These are phyloP conservation scores for Parotia lawesii DNA, from an alignment of 2,113 vertebrate genomes.

Conservation along the genomic window DNA sequence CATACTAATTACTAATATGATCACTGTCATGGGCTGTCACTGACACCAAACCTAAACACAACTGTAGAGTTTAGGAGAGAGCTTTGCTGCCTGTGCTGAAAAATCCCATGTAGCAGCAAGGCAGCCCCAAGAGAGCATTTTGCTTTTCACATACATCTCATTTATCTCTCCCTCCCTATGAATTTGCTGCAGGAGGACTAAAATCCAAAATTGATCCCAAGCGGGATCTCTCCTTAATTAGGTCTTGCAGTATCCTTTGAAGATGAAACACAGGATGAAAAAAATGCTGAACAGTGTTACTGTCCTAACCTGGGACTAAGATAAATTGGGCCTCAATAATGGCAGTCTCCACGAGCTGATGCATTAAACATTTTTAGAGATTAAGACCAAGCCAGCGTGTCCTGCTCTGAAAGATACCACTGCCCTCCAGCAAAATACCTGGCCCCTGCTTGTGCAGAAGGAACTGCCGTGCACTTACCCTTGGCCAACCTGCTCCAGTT, in stretches of 20 bases:
- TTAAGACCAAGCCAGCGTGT: not conserved
- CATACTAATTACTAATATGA: accelerated
- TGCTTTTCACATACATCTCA: not conserved
- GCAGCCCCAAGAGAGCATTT: not conserved
- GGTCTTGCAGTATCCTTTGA: not conserved
- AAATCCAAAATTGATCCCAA: not conserved
- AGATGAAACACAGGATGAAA: not conserved
- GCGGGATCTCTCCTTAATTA: not conserved
- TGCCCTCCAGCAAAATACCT: not conserved
- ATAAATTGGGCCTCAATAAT: not conserved
- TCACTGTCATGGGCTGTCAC: not conserved
- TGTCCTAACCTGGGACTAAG: not conserved
- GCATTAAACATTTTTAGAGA: not conserved
- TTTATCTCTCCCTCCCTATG: not conserved
- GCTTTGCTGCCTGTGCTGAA: not conserved
- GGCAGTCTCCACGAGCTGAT: not conserved
- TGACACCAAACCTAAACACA: not conserved
- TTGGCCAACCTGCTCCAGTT: not conserved
- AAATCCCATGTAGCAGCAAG: not conserved
- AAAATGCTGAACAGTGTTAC: not conserved
- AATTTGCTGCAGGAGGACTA: not conserved
- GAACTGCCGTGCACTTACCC: not conserved
- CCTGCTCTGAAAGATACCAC: not conserved
- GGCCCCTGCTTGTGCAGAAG: not conserved
- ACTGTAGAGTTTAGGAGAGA: not conserved